These are phyloP conservation scores for Otus sunia DNA, from an alignment of 2,113 vertebrate species.

Conservation along the genomic window DNA sequence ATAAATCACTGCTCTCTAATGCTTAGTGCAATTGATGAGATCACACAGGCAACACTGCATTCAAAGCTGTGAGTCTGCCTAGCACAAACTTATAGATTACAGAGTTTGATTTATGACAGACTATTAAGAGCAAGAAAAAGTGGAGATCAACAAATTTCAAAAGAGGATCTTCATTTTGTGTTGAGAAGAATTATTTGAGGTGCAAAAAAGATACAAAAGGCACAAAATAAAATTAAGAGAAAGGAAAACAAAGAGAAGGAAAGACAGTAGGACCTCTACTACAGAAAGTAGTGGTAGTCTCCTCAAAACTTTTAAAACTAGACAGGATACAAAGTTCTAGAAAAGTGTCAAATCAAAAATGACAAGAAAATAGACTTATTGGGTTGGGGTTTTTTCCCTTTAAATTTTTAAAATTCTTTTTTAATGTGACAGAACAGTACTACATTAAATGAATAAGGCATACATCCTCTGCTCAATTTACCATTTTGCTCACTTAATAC, in stretches of 20 bases:
- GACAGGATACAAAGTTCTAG: not conserved
- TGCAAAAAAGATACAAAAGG: not conserved
- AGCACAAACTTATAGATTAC: not conserved
- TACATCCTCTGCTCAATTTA: not conserved
- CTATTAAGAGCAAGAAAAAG: not conserved
- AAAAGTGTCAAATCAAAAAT: not conserved
- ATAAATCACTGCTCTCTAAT: constrained; percentile 28
- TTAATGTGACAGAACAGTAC: not conserved
- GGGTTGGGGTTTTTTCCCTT: rapidly evolving
- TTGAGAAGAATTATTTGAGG: not conserved
- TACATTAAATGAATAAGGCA: not conserved
- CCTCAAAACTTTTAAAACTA: not conserved
- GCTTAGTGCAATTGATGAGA: not conserved
- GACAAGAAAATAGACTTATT: not conserved
- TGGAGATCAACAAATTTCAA: not conserved
- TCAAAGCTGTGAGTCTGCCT: not conserved
- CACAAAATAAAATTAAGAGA: not conserved
- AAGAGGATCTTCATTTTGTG: not conserved
- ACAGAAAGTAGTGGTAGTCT: not conserved
- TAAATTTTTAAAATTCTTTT: not conserved
- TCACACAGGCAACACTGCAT: not conserved
- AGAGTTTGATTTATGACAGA: constrained; percentile 28
- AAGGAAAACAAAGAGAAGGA: not conserved
- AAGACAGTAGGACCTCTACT: not conserved
- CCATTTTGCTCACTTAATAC: not conserved